phyloP scores from a whole-genome alignment of 2,797 vertebrate species.

The Menidia menidia region DNA sequence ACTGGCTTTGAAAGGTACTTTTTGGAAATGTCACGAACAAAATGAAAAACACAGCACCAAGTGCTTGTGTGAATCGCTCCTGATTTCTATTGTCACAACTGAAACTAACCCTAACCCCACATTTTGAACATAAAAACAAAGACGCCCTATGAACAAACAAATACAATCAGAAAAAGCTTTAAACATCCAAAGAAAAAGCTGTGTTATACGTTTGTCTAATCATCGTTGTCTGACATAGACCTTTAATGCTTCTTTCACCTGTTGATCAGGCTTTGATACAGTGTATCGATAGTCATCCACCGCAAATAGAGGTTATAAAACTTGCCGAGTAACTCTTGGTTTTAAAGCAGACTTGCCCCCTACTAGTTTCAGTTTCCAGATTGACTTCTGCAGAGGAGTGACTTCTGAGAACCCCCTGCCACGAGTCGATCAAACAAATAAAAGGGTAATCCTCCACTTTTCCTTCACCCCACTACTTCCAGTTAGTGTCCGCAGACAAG shows the following conservation, averaged over 20 bases:
- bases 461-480: conserved; percentile 57
- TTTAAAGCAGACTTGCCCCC: conserved; percentile 37
- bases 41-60: conserved; percentile 70
- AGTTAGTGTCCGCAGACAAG: conserved; percentile 58
- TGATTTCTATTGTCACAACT: conserved; percentile 1
- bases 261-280: conserved; percentile 46
- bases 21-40: conserved; percentile 80
- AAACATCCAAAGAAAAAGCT: neutral
- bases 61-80: conserved; percentile 63
- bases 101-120: conserved; percentile 10
- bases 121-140: neutral
- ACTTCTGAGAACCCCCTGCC: conserved; percentile 55
- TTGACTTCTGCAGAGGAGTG: conserved; percentile 25
- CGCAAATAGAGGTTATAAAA: conserved; percentile 56
- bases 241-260: conserved; percentile 29
- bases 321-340: conserved; percentile 36
- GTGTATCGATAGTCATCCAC: conserved; percentile 56
- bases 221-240: neutral
- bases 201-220: conserved; percentile 3
- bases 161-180: neutral
- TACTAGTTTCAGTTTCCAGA: conserved; percentile 34
- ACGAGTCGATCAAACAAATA: conserved; percentile 68
- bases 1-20: conserved; percentile 65
- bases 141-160: neutral
- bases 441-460: conserved; percentile 64